Evolutionary conservation across 2,113 vertebrate species (phyloP), one percentile per base, ranked within the genome.

Genomic region (Rhinichthys klamathensis): DNA sequence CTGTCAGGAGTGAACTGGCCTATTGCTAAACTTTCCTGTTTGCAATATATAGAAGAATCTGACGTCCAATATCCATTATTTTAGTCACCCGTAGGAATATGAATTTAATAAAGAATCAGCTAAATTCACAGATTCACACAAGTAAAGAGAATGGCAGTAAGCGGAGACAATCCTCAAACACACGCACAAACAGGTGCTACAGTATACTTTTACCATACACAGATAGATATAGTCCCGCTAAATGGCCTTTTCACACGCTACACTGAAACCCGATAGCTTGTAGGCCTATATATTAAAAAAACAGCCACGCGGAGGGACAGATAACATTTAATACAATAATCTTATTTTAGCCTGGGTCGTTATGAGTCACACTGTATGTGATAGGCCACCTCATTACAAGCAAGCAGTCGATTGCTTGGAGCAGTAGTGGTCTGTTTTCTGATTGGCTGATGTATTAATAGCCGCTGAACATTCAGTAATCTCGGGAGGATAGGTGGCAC

Each of bases 381-480:
- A 82, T 41, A 80, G 80, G 46, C 44, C 18, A 5, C 10, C 23
- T 54, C 46, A 77, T 61, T 86, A 78, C 27, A 27, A 80, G 63
- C 11, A 0, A 32, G 18, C 60, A 61, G 12, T 65, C 49, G 44
- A 32, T 30, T 81, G 41, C 23, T 65, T 51, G 44, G 11, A 67
- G 61, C 3, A 23, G 15, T 67, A 81, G 69, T 69, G 18, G 44
- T 81, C 69, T 81, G 41, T 69, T 81, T 81, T 51, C 58, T 80
- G 77, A 86, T 35, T 81, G 78, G 75, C 44, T 49, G 32, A 21
- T 23, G 54, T 65, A 83, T 83, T 72, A 81, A 81, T 73, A 81
- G 54, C 27, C 67, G 58, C 44, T 85, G 73, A 83, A 73, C 76
- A 69, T 67, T 41, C 30, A 61, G 81, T 79, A 61, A 63, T 85